Evolutionary conservation across 1,140 invertebrate genomes (phyloP), one percentile per base, ranked within the genome.

Genomic region (Scaptomyza pallida): DNA sequence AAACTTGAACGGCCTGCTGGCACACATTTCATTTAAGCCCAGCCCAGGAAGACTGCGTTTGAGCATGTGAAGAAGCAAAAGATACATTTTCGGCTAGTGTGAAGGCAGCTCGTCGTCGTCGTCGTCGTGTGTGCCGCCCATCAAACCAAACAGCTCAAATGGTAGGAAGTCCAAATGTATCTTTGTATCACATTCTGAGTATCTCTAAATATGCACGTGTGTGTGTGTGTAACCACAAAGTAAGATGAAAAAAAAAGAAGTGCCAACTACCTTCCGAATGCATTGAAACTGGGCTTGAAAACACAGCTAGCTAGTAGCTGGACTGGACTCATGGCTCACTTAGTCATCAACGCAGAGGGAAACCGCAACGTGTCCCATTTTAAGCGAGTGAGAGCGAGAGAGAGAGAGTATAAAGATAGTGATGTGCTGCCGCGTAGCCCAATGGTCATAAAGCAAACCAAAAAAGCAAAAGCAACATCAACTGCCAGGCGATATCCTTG

Each of bases 91-190:
- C n/a, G 16, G 45, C 23, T 69, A 35, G 52, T 55, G 12, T 55
- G 64, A 64, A 71, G 68, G 33, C n/a, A n/a, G n/a, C n/a, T 41
- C 60, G 4, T 45, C 48, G 16, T 52, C 62, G 19, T 60, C 35
- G 19, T 41, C 59, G 52, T 85, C 80, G 73, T 86, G 82, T 86
- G 73, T 60, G 74, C 75, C 78, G 82, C 81, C 81, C 81, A 85
- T 85, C 81, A 86, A 86, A 61, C 81, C 61, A 69, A 71, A 63
- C 77, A 55, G 80, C 80, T 74, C 68, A 86, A 86, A 88, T 86
- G 81, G 81, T 86, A 86, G 82, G 82, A 86, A 89, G 82, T 89
- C 81, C 82, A 88, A 88, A 82, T 88, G 82, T 88, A 88, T 88
- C 82, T 88, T 88, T 78, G 75, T 88, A 88, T 88, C 82, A 78